Evolutionary conservation across 92 coral and sea anemone species (phyloP).

Genomic region (Paragorgia papillata): DNA sequence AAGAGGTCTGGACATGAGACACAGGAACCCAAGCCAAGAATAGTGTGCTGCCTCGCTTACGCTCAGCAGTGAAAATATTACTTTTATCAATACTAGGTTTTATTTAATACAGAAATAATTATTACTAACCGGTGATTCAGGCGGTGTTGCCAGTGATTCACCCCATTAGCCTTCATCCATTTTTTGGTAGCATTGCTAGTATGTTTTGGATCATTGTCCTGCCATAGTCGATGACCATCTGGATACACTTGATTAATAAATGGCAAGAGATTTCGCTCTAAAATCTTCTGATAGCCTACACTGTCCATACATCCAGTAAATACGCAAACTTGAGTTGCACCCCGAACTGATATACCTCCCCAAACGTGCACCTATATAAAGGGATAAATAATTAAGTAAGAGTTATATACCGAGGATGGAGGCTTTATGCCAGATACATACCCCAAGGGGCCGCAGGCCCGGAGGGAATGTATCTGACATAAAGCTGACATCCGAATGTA

Average conservation of each 20-base stretch:
- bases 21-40: too few relatives aligned
- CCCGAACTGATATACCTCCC: slow-evolving; percentile 41
- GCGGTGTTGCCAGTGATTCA: slow-evolving; percentile 45
- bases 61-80: too few relatives aligned
- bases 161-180: slow-evolving; percentile 33
- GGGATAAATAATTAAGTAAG: too few relatives aligned
- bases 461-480: too few relatives aligned
- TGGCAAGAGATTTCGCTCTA: slow-evolving; percentile 25
- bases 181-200: slow-evolving; percentile 37
- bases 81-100: too few relatives aligned
- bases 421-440: too few relatives aligned
- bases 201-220: slow-evolving; percentile 45
- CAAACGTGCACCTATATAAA: slow-evolving; percentile 49
- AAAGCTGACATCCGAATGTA: too few relatives aligned
- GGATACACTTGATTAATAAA: slow-evolving; percentile 33
- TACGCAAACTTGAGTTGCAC: slow-evolving; percentile 35
- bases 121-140: slow-evolving; percentile 54
- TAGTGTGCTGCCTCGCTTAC: too few relatives aligned
- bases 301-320: slow-evolving; percentile 46
- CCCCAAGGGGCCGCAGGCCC: too few relatives aligned
- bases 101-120: too few relatives aligned
- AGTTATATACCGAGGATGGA: too few relatives aligned
- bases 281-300: slow-evolving; percentile 20
- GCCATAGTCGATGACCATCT: slow-evolving; percentile 38
- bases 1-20: too few relatives aligned